These are phyloP conservation scores for Napeogenes inachia DNA, from an alignment of 2,888 invertebrate species.

Conservation along the genomic window DNA sequence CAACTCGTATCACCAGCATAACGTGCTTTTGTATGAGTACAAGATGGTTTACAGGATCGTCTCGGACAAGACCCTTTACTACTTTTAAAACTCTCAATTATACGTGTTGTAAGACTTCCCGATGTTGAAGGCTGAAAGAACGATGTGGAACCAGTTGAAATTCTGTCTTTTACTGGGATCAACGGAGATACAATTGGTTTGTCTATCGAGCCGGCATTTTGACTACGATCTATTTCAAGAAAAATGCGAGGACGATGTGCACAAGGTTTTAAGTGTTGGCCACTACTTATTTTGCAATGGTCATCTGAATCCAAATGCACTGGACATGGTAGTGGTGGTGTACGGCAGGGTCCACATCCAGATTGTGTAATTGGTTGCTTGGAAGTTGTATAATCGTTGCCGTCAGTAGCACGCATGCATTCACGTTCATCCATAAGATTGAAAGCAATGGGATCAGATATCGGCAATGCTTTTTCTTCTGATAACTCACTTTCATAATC, in stretches of 20 bases:
- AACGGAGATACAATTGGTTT: neutral
- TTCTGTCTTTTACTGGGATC: neutral
- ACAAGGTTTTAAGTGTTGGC: slow-evolving; percentile 42
- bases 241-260: slow-evolving; percentile 46
- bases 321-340: slow-evolving; percentile 37
- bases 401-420: slow-evolving; percentile 43
- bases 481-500: slow-evolving; percentile 21
- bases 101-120: slow-evolving; percentile 28
- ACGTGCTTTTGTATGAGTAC: slow-evolving; percentile 6
- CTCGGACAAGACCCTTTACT: slow-evolving; percentile 15
- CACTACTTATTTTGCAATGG: slow-evolving; percentile 36
- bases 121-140: slow-evolving; percentile 8
- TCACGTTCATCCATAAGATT: slow-evolving; percentile 32
- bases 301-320: slow-evolving; percentile 37
- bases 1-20: slow-evolving; percentile 24
- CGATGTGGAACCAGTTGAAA: neutral
- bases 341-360: slow-evolving; percentile 26
- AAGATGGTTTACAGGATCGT: slow-evolving; percentile 12
- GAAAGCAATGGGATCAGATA: slow-evolving; percentile 16
- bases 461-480: slow-evolving; percentile 13
- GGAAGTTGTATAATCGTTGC: slow-evolving; percentile 35
- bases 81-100: slow-evolving; percentile 33
- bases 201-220: neutral
- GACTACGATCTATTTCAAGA: slow-evolving; percentile 44
- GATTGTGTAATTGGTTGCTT: slow-evolving; percentile 13